phyloP scores from a whole-genome alignment of 2,888 invertebrate genomes.

The Aspidiotus rigidus region DNA sequence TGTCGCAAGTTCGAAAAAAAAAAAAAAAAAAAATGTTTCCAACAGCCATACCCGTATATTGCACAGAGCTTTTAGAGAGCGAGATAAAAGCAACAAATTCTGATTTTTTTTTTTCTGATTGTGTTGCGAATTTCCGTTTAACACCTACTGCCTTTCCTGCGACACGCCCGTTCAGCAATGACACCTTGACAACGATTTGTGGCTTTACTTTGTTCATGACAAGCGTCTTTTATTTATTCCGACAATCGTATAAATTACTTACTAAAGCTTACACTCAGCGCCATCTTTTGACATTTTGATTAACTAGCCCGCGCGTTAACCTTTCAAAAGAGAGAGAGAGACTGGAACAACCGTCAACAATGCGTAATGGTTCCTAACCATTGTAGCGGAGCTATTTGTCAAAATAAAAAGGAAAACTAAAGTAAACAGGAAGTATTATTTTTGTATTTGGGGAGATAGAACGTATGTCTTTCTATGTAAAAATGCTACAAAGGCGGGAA shows the following conservation, averaged over 20 bases:
- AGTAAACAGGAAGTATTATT: too few species aligned
- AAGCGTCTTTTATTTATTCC: conserved; percentile 34
- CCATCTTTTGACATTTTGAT: conserved; percentile 32
- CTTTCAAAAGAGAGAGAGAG: too few species aligned
- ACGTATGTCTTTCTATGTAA: too few species aligned
- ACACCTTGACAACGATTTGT: conserved; percentile 33
- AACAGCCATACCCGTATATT: not conserved
- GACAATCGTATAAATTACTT: conserved; percentile 34
- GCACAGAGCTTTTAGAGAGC: not conserved
- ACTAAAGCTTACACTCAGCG: conserved; percentile 33
- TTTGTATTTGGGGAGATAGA: too few species aligned
- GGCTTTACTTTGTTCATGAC: conserved; percentile 34
- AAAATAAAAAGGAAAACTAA: too few species aligned
- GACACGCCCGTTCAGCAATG: conserved; percentile 27
- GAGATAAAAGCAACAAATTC: not conserved
- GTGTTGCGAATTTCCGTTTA: conserved; percentile 2
- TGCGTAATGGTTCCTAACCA: too few species aligned
- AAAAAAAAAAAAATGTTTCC: too few species aligned
- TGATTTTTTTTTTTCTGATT: not conserved
- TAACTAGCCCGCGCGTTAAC: conserved; percentile 25
- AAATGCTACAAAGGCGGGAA: too few species aligned
- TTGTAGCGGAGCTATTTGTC: too few species aligned
- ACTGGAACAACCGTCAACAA: too few species aligned
- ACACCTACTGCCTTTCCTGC: conserved; percentile 12
- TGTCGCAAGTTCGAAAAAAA: too few species aligned